A percentile compares a stretch with the other conserved stretches of the same genome.
Evolutionary conservation across 1,140 invertebrate species (phyloP).

Genomic region (Drosophila parabipectinata): DNA sequence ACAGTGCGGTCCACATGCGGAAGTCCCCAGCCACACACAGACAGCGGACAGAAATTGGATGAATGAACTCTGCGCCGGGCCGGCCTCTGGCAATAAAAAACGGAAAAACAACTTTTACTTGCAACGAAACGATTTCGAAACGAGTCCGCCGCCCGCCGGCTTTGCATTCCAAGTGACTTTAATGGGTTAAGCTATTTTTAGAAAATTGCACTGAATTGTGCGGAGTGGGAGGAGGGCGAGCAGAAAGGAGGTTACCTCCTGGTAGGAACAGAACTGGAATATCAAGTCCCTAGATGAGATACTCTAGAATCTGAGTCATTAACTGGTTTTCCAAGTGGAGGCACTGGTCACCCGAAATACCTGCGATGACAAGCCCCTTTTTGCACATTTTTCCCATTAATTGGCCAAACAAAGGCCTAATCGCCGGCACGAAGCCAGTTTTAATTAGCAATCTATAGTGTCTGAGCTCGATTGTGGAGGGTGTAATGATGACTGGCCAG

Average conservation of each 20-base stretch:
- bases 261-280: background rate
- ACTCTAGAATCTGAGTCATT: conserved; percentile 5
- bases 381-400: conserved; percentile 22
- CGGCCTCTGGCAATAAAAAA: background rate
- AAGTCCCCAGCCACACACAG: conserved; percentile 38
- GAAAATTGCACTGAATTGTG: conserved; percentile 52
- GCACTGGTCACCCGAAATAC: background rate
- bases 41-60: conserved; percentile 52
- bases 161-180: conserved; percentile 62
- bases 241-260: conserved; percentile 17
- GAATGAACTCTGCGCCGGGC: conserved; percentile 62
- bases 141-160: conserved; percentile 4
- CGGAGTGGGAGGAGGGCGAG: conserved; percentile 37
- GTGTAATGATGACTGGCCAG: conserved; percentile 23
- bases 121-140: conserved; percentile 2
- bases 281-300: background rate
- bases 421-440: background rate
- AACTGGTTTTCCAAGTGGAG: conserved; percentile 25
- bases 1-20: conserved; percentile 47
- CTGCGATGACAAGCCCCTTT: conserved; percentile 45
- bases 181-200: conserved; percentile 77
- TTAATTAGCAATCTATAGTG: conserved; percentile 17
- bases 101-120: conserved; percentile 47
- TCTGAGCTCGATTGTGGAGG: background rate
- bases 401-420: conserved; percentile 24